Conservation (phyloP, 2,113 vertebrate genomes). For the Tamias sibiricus region DNA sequence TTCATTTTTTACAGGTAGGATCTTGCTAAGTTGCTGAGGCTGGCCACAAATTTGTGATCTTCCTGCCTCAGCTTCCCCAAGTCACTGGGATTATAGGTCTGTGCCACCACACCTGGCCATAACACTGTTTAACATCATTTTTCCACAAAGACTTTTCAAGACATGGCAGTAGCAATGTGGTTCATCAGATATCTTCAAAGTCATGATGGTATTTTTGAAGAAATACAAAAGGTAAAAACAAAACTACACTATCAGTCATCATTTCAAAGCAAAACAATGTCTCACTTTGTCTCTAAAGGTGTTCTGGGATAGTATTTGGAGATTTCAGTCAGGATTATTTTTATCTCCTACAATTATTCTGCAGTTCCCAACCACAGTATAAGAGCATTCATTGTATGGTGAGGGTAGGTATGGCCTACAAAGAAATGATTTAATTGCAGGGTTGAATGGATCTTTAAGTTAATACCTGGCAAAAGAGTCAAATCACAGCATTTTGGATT, state of each 20-base stretch:
- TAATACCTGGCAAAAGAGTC: conserved; percentile 10
- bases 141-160: background rate
- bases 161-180: background rate
- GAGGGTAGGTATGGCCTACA: background rate
- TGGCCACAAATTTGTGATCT: no score
- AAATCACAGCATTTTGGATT: conserved; percentile 16
- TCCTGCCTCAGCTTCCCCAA: no score
- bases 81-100: no score
- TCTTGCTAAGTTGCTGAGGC: no score
- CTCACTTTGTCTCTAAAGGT: background rate
- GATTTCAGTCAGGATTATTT: background rate
- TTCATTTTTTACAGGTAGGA: no score
- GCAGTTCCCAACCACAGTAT: background rate
- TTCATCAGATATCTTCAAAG: background rate
- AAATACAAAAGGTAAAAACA: conserved; percentile 39
- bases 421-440: conserved; percentile 38
- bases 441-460: conserved; percentile 26
- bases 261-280: conserved; percentile 14
- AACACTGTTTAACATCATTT: background rate
- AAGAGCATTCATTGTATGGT: background rate
- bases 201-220: background rate
- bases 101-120: no score
- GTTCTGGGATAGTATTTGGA: background rate
- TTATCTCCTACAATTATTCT: background rate
- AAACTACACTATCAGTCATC: background rate